Evolutionary conservation across 2,888 invertebrate genomes (phyloP), one percentile per base, ranked within the genome.

Genomic region (Apamea sordens): DNA sequence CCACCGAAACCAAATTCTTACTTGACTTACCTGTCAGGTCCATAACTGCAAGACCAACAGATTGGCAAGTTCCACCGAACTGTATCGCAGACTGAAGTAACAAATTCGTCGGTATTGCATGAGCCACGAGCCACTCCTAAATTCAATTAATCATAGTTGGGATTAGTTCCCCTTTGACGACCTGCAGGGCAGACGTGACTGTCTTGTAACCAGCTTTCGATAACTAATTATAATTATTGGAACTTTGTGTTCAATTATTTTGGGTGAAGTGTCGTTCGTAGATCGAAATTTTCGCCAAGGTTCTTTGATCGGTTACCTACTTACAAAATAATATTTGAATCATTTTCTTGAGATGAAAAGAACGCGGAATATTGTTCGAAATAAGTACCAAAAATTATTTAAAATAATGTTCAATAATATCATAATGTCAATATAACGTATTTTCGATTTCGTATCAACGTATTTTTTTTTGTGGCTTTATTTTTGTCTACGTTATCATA

Each of bases 131-230:
- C 93, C 92, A 94, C 93, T 95, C 91, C 88, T 93, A 94, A 95
- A 96, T 96, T 96, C 93, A 95, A 96, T 96, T 96, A 96, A 95
- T 96, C 95, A 95, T 95, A 95, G 95, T 96, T 95, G 83, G 93
- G 94, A 95, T 95, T 95, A 95, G 95, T 95, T 95, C 94, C 88
- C 94, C 95, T 95, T 95, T 95, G 95, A 95, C 94, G 94, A 93
- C 91, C 92, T 92, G 91, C 87, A 91, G 91, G 72, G 90, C 91
- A 93, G 94, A 95, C 95, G 94, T 94, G 95, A 93, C 93, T 93
- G 93, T 93, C 93, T 94, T 93, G 87, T 81, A 87, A 92, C 90
- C 85, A 84, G 82, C 86, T 89, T 93, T 91, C 89, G 87, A 92
- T 93, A 91, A 88, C 87, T 88, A 88, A 89, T 89, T 85, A 82